Base-by-base conservation (phyloP, 2,113 vertebrate species). In the Ammodramus savannarum region DNA sequence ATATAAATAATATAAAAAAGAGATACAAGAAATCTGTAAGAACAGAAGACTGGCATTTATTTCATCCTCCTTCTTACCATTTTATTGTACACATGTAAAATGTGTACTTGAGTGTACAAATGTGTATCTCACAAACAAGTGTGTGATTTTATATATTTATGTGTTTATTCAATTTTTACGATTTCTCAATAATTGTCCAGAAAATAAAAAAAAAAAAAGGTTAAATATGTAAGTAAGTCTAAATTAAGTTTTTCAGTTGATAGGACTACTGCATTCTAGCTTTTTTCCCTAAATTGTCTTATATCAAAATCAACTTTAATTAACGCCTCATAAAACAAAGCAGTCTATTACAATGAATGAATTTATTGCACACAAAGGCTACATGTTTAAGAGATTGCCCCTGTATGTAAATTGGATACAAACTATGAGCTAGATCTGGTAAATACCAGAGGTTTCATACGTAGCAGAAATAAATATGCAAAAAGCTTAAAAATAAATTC, bases 401-500 rank as follows among this genome's bases (percentile, higher is more conserved):
- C 78, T 94, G n/a, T 92, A 95, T 86, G 76, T 36, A 95, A 94
- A 94, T 69, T 65, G 87, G 71, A 55, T 29, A 43, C 21, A 72
- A 97, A 36, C 58, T 57, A 84, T 63, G 20, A 79, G 73, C 49
- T 75, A 71, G 29, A 76, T 54, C 51, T 77, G 34, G 57, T 95
- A 97, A 95, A 95, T 69, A 52, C 69, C 78, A 55, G 61, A 78
- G 66, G 92, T 90, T 81, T 78, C 67, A 58, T 95, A 79, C 13
- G 51, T 77, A 36, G 89, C 32, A 34, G 66, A 97, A 97, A 97
- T 95, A 97, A 95, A 97, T 92, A 98, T 97, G 96, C 93, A 98
- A 97, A 98, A 96, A 84, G 87, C 85, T 97, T 91, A 93, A 96
- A 85, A 97, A 96, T 97, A 97, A 89, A 96, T 97, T 93, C 71